These are phyloP conservation scores for Sarcophaga peregrina DNA, from an alignment of 1,140 invertebrate species.

Conservation along the genomic window DNA sequence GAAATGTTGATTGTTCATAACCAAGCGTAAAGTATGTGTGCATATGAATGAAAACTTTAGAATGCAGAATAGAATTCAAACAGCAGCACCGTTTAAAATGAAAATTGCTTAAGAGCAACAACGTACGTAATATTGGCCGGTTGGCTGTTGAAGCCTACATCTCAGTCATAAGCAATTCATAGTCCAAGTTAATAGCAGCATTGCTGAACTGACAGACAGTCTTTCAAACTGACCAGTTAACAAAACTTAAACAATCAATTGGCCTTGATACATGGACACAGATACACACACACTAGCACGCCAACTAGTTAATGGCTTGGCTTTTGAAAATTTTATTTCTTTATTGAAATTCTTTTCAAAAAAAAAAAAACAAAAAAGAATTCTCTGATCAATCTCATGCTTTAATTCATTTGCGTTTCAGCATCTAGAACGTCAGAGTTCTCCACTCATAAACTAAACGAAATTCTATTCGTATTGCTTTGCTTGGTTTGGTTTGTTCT, in stretches of 20 bases:
- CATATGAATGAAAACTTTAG: too few species aligned
- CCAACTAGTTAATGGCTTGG: not conserved
- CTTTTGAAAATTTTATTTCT: not conserved
- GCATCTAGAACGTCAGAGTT: not conserved
- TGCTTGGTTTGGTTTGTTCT: too few species aligned
- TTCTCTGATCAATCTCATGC: too few species aligned
- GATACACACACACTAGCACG: too few species aligned
- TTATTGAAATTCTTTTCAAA: not conserved
- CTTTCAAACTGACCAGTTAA: constrained; percentile 13
- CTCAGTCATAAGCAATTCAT: constrained; percentile 2
- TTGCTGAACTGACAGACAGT: not conserved
- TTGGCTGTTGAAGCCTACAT: not conserved
- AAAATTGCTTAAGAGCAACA: not conserved
- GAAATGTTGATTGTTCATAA: too few species aligned
- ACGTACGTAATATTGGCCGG: not conserved
- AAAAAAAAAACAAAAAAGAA: too few species aligned
- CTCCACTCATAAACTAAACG: too few species aligned
- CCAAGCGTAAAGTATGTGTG: too few species aligned
- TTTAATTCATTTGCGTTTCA: not conserved
- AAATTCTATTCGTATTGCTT: too few species aligned
- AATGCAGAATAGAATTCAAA: too few species aligned
- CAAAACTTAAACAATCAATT: constrained; percentile 24
- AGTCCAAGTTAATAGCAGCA: not conserved
- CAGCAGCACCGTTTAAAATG: not conserved
- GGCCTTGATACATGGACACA: not conserved